Evolutionary conservation across 2,888 invertebrate genomes (phyloP).

Genomic region (Tachina lurida): DNA sequence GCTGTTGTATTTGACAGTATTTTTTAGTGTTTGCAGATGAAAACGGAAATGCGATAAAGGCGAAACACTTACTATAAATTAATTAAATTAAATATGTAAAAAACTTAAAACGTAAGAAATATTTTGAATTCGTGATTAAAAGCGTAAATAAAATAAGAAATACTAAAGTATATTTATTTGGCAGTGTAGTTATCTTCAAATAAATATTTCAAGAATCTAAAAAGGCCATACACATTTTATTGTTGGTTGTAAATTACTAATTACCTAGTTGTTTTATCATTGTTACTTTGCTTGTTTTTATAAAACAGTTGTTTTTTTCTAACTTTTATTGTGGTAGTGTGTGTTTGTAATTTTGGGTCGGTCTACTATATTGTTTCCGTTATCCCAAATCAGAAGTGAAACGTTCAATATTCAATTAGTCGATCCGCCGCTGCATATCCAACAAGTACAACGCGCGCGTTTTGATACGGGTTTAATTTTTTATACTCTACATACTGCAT

Average conservation of each 20-base stretch:
- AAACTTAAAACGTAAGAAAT: neutral
- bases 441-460: conserved; percentile 18
- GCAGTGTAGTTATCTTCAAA: neutral
- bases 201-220: neutral
- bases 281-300: conserved; percentile 6
- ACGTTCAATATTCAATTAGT: conserved; percentile 19
- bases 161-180: neutral
- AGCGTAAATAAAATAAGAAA: neutral
- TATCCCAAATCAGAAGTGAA: conserved; percentile 42
- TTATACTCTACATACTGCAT: neutral
- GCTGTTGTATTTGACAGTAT: conserved; percentile 42
- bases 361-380: conserved; percentile 45
- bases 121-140: neutral
- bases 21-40: conserved; percentile 42
- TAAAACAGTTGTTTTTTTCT: neutral
- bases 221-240: neutral
- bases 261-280: neutral
- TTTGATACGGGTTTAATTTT: neutral
- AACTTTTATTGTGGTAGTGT: neutral
- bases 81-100: conserved; percentile 40
- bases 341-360: conserved; percentile 6
- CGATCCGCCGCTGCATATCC: conserved; percentile 17
- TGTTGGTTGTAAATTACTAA: too few relatives aligned
- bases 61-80: neutral
- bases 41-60: conserved; percentile 44